Conservation (phyloP, 2,888 invertebrate species). For the Drosophila limbata region DNA sequence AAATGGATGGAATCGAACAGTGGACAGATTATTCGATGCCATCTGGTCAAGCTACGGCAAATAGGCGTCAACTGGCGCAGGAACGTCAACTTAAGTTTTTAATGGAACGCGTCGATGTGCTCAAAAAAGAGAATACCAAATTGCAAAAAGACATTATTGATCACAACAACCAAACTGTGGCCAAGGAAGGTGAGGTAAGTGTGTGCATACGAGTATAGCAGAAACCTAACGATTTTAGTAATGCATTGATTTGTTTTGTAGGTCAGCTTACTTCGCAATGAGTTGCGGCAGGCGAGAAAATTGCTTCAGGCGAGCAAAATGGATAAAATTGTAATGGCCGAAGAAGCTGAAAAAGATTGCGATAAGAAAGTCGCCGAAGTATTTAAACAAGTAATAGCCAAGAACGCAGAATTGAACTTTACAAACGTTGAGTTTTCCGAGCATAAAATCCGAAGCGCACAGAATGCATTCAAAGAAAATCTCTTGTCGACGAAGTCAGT, state of each 20-base stretch:
- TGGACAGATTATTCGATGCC: background rate
- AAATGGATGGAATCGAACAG: background rate
- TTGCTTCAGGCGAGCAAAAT: constrained; percentile 79
- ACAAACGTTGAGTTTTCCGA: constrained; percentile 76
- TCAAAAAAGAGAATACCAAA: constrained; percentile 81
- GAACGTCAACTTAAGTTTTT: constrained; percentile 82
- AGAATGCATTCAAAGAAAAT: constrained; percentile 51
- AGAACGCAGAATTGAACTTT: constrained; percentile 76
- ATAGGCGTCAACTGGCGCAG: constrained; percentile 75
- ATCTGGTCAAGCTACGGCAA: constrained; percentile 47
- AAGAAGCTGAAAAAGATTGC: constrained; percentile 72
- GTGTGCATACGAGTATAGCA: background rate
- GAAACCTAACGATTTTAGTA: background rate
- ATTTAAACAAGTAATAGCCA: constrained; percentile 76
- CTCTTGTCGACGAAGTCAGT: constrained; percentile 31
- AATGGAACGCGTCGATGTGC: constrained; percentile 80
- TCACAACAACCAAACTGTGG: constrained; percentile 68
- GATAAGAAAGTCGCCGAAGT: constrained; percentile 78
- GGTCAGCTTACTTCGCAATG: constrained; percentile 80
- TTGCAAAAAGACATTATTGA: constrained; percentile 75
- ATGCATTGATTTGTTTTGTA: constrained; percentile 19
- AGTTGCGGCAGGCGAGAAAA: constrained; percentile 81
- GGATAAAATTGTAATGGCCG: constrained; percentile 77
- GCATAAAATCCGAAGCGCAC: constrained; percentile 76
- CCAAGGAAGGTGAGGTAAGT: constrained; percentile 81